Base-by-base conservation (phyloP, 2,797 vertebrate species). In the Pipistrellus pygmaeus region DNA sequence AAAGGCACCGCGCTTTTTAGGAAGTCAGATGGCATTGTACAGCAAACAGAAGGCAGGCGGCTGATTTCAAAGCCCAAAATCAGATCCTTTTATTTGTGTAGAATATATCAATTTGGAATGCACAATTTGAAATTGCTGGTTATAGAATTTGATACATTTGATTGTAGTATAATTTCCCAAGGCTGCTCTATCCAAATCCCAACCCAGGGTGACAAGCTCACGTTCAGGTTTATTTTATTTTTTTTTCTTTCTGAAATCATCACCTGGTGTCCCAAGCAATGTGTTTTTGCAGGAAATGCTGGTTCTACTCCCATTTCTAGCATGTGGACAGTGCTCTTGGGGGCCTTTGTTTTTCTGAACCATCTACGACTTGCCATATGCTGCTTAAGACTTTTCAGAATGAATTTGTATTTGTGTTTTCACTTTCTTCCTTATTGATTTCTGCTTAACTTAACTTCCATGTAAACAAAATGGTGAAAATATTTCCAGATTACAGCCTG, bases 11-110 rank as follows among this genome's bases (percentile, higher is more conserved):
- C 30, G 87, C 68, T 96, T 97, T 97, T 98, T 97, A 96, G 97
- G 97, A 97, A 98, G 98, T 98, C 98, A 97, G 97, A 96, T 97
- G 97, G 96, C 95, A 97, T 97, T 98, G 97, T 98, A 75, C 96
- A 38, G 96, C 95, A 97, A 97, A 97, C 97, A 98, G 97, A 97
- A 98, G 97, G 97, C 96, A 97, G 97, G 95, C 51, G 95, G 97
- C 90, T 95, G 96, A 90, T 96, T 98, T 98, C 97, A 97, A 98
- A 98, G 98, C 97, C 97, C 94, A 60, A 97, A 98, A 98, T 98
- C 98, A 98, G 96, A 90, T 97, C 94, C 97, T 97, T 98, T 98
- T 96, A 98, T 98, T 97, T 97, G 98, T 91, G 96, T 85, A 98
- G 97, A 98, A 98, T 98, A 93, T 97, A 96, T 96, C 97, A 96